Evolutionary conservation across 2,888 invertebrate species (phyloP).

Genomic region (Hymenopus coronatus): DNA sequence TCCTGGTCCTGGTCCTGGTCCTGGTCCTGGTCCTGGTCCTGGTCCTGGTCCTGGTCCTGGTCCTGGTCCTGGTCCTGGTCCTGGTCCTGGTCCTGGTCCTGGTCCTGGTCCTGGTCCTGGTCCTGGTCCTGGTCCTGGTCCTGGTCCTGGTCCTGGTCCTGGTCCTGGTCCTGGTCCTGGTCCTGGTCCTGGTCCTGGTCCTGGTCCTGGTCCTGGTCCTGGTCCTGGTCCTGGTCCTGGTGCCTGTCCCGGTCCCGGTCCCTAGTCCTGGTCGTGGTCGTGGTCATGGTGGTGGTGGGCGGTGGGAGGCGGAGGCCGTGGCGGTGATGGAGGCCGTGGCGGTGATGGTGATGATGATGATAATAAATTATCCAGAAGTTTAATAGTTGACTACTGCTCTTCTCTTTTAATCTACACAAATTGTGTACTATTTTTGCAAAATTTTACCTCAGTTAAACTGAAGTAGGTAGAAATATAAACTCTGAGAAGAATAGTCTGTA

Average conservation of each 20-base stretch:
- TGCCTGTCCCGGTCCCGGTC: no score
- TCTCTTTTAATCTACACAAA: no score
- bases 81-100: not conserved
- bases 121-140: slow-evolving; percentile 7
- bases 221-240: no score
- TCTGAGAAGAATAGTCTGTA: no score
- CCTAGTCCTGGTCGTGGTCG: no score
- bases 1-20: slow-evolving; percentile 8
- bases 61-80: slow-evolving; percentile 5
- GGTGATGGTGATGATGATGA: no score
- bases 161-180: not conserved
- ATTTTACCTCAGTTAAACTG: no score
- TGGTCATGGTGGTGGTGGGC: no score
- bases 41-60: slow-evolving; percentile 10
- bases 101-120: slow-evolving; percentile 10
- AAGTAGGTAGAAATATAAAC: no score
- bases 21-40: slow-evolving; percentile 7
- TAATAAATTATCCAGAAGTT: no score
- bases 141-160: slow-evolving; percentile 3
- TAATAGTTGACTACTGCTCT: no score
- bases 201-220: not conserved
- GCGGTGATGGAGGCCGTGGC: not conserved
- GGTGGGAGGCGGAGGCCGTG: not conserved
- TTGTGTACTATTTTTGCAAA: no score
- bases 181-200: slow-evolving; percentile 4